Base-by-base conservation (phyloP, 2,797 vertebrate genomes). In the Enteromius fasciolatus region DNA sequence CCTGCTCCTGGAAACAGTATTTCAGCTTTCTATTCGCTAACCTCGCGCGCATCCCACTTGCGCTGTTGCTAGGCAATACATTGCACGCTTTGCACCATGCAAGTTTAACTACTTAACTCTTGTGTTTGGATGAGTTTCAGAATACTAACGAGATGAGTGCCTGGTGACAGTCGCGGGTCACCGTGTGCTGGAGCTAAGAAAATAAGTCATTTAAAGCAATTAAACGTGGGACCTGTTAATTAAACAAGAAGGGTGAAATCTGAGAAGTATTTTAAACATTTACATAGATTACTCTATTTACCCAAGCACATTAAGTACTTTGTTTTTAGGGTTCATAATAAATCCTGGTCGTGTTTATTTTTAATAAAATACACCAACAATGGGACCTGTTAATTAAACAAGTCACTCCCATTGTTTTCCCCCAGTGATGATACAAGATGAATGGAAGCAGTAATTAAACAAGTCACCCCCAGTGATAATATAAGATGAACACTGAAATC, bases 1-100 rank as follows among this genome's bases (percentile, higher is more conserved):
- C 92, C 93, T 92, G 93, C 90, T 95, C 94, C 94, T 94, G 93
- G 94, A 95, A 93, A 95, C 95, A 95, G 94, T 92, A 91, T 89
- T 92, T 88, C 86, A 92, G 94, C 87, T 95, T 94, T 94, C 95
- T 94, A 95, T 95, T 95, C 94, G 95, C 94, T 94, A 90, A 91
- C 82, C 87, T 83, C 28, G 80, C 89, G 87, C 86, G 86, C 89
- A 87, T 86, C 89, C 89, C 87, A 84, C 87, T 93, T 91, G 93
- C 93, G 93, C 94, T 95, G 95, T 95, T 95, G 95, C 95, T 95
- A 95, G 94, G 94, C 93, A 93, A 93, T 84, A 91, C 89, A 90
- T 80, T 86, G 90, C 83, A 93, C 94, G 87, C 91, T 90, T 84
- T 85, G 89, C 87, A 73, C 85, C 86, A 89, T 86, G 91, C 89